phyloP scores from a whole-genome alignment of 2,888 invertebrate species.

The Patella caerulea region DNA sequence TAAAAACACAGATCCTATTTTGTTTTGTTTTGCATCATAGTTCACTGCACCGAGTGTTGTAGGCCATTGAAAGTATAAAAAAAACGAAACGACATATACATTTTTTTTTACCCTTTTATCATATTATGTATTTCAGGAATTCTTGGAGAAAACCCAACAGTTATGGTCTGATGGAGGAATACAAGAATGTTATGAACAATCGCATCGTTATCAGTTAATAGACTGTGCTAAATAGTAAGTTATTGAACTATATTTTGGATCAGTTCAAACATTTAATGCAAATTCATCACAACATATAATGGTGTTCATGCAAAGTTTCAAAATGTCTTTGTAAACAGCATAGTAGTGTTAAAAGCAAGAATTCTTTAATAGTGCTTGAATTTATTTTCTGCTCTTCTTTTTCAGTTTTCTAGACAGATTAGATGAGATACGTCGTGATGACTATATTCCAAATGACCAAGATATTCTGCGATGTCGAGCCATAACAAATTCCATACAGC shows the following conservation, averaged over 20 bases:
- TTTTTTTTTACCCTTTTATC: not conserved
- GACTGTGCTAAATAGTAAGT: constrained; percentile 89
- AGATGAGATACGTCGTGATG: constrained; percentile 77
- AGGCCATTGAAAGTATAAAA: not conserved
- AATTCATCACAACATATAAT: too few species aligned
- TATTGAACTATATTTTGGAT: not conserved
- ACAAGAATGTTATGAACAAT: constrained; percentile 79
- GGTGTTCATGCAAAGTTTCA: too few species aligned
- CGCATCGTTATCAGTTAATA: constrained; percentile 84
- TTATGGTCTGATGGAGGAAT: constrained; percentile 83
- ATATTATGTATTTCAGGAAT: constrained; percentile 76
- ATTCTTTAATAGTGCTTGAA: not conserved
- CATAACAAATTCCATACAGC: constrained; percentile 64
- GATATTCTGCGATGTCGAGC: constrained; percentile 85
- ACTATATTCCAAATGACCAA: constrained; percentile 81
- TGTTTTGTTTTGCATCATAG: too few species aligned
- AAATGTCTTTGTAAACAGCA: too few species aligned
- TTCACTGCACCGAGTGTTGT: too few species aligned
- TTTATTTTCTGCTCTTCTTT: not conserved
- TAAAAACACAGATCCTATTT: too few species aligned
- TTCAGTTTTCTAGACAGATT: constrained; percentile 83
- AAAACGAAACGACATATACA: not conserved
- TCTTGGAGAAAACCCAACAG: constrained; percentile 79
- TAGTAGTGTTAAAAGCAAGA: too few species aligned
- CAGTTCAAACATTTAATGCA: too few species aligned